Conservation (phyloP, 2,797 vertebrate species). For the Bovichtus variegatus region DNA sequence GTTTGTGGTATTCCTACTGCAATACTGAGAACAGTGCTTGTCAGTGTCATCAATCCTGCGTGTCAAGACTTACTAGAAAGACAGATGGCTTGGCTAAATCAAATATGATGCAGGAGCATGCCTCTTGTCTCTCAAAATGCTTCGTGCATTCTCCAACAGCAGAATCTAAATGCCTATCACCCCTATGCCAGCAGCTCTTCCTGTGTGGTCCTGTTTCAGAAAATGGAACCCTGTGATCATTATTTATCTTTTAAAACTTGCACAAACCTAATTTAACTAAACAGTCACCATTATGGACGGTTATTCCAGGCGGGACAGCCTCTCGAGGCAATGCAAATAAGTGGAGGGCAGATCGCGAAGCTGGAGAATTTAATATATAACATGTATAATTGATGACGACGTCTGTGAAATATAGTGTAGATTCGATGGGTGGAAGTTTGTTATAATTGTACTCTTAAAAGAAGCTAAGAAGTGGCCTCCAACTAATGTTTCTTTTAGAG, state of each 20-base stretch:
- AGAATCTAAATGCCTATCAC: slow-evolving; percentile 31
- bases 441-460: slow-evolving; percentile 44
- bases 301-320: slow-evolving; percentile 59
- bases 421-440: slow-evolving; percentile 52
- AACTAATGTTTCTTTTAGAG: not conserved
- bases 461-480: not conserved
- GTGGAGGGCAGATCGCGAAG: slow-evolving; percentile 48
- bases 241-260: slow-evolving; percentile 61
- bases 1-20: slow-evolving; percentile 16
- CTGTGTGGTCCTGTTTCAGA: slow-evolving; percentile 34
- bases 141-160: slow-evolving; percentile 10
- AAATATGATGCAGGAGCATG: slow-evolving; percentile 41
- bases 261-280: slow-evolving; percentile 50
- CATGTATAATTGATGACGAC: slow-evolving; percentile 78
- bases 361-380: slow-evolving; percentile 71
- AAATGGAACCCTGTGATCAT: slow-evolving; percentile 48
- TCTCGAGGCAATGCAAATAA: slow-evolving; percentile 74
- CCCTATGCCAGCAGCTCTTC: slow-evolving; percentile 11
- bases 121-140: slow-evolving; percentile 29
- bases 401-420: slow-evolving; percentile 45
- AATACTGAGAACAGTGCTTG: not conserved
- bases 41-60: slow-evolving; percentile 10
- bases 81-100: slow-evolving; percentile 49
- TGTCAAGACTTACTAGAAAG: slow-evolving; percentile 20
- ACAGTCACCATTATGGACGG: slow-evolving; percentile 51